Percentiles rank a stretch among this genome's conserved stretches.
Conservation (phyloP, 2,797 vertebrate genomes). For the Pangasius krempfi region DNA sequence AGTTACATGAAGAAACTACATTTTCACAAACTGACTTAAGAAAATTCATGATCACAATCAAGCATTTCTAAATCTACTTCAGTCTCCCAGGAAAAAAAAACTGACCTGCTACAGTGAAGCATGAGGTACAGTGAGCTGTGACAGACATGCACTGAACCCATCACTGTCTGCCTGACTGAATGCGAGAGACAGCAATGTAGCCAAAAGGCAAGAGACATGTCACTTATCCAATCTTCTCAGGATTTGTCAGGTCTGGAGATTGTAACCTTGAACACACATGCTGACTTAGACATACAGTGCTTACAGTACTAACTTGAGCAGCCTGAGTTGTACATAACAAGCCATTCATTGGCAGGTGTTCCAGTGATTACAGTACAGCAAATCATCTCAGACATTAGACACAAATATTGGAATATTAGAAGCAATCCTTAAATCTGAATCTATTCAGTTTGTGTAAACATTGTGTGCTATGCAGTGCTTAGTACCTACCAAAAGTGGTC, state of each 20-base stretch:
- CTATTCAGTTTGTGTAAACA: neutral
- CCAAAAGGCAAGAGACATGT: slow-evolving; percentile 69
- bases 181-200: slow-evolving; percentile 48
- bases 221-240: slow-evolving; percentile 64
- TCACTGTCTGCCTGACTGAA: slow-evolving; percentile 51
- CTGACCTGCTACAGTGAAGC: neutral
- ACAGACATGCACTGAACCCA: slow-evolving; percentile 48
- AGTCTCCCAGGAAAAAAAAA: neutral
- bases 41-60: neutral
- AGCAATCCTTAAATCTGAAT: neutral
- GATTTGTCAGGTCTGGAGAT: slow-evolving; percentile 67
- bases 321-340: slow-evolving; percentile 8
- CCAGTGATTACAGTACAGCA: neutral
- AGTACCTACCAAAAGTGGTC: no score
- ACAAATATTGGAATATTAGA: neutral
- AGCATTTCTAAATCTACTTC: neutral
- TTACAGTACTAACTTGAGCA: neutral
- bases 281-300: slow-evolving; percentile 29
- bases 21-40: neutral
- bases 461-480: no score
- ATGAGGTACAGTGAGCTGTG: slow-evolving; percentile 34
- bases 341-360: slow-evolving; percentile 9
- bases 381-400: neutral
- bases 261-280: slow-evolving; percentile 68
- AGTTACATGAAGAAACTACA: neutral